phyloP scores from a whole-genome alignment of 2,888 invertebrate genomes.

The Omphaloscelis lunosa region DNA sequence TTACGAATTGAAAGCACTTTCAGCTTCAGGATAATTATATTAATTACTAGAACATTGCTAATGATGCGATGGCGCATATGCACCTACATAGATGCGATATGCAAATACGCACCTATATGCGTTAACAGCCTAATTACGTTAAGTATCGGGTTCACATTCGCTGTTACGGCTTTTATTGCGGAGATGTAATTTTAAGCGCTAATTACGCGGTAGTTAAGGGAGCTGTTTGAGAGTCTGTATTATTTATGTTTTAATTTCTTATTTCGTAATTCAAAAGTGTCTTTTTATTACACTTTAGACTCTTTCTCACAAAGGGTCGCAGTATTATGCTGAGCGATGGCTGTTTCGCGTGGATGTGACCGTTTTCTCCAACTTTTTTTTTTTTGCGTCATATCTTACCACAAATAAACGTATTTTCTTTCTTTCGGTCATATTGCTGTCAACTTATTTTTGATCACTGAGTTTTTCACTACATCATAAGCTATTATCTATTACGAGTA shows the following conservation, averaged over 20 bases:
- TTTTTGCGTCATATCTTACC: too few relatives aligned
- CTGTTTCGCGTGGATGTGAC: too few relatives aligned
- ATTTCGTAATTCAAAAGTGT: neutral
- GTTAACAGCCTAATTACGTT: conserved; percentile 50
- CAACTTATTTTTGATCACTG: neutral
- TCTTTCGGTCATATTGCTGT: neutral
- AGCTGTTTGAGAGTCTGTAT: conserved; percentile 2
- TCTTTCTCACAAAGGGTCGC: too few relatives aligned
- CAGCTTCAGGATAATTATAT: conserved; percentile 52
- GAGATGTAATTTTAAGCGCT: conserved; percentile 19
- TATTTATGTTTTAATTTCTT: neutral
- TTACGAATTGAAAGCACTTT: conserved; percentile 55
- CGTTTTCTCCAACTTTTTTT: too few relatives aligned
- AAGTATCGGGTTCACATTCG: conserved; percentile 39
- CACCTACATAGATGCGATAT: conserved; percentile 14
- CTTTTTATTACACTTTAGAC: neutral
- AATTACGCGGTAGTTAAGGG: neutral
- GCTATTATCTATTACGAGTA: neutral
- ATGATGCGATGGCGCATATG: conserved; percentile 31
- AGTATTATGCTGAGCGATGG: too few relatives aligned
- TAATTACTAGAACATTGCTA: conserved; percentile 54
- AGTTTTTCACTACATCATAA: neutral
- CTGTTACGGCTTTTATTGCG: conserved; percentile 28
- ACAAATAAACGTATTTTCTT: too few relatives aligned
- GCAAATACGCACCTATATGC: conserved; percentile 9